Conservation (phyloP, 2,113 vertebrate genomes). For the Scophthalmus maximus region DNA sequence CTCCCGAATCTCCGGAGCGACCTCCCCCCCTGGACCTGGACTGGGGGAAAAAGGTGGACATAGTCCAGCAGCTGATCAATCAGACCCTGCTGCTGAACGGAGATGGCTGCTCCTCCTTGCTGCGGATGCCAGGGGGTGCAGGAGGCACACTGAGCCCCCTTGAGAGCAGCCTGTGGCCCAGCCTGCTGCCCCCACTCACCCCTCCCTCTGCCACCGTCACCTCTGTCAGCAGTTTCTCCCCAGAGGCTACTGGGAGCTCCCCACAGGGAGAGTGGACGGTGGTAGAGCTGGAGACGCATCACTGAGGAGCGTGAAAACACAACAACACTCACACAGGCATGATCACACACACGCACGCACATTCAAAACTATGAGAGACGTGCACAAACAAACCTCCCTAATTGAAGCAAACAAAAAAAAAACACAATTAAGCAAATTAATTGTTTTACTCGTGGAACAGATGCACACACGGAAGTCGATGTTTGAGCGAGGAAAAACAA, state of each 20-base stretch:
- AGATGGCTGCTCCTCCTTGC: conserved; percentile 75
- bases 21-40: conserved; percentile 78
- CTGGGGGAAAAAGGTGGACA: conserved; percentile 84
- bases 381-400: not conserved
- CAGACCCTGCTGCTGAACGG: conserved; percentile 86
- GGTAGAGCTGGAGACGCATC: conserved; percentile 93
- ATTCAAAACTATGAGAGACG: no score
- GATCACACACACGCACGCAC: not conserved
- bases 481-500: not conserved
- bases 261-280: conserved; percentile 93
- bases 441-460: not conserved
- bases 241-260: conserved; percentile 86
- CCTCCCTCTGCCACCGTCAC: conserved; percentile 92
- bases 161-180: conserved; percentile 90
- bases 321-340: not conserved
- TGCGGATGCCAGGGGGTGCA: conserved; percentile 71
- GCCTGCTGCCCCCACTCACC: conserved; percentile 86
- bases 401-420: not conserved
- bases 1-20: conserved; percentile 51
- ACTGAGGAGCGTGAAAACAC: conserved; percentile 73
- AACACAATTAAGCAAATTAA: not conserved
- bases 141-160: conserved; percentile 86
- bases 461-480: not conserved
- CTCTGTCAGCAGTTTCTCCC: conserved; percentile 91
- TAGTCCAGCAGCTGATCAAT: conserved; percentile 91